Conservation (phyloP, 2,113 vertebrate species). For the Petroica traversi region DNA sequence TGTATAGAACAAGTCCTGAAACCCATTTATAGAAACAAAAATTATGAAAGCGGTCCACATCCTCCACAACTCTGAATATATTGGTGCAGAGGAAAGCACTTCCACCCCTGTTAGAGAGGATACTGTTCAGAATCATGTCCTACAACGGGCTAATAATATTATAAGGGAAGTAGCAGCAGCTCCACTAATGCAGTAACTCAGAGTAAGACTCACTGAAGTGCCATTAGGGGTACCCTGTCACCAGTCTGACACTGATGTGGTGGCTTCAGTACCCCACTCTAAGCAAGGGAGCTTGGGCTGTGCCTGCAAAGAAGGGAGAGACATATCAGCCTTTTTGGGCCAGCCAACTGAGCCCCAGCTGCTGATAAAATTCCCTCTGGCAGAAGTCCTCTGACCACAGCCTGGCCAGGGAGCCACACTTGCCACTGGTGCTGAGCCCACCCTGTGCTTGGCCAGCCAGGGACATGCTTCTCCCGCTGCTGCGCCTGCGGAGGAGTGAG, state of each 20-base stretch:
- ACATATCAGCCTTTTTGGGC: neutral
- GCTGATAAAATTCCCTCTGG: neutral
- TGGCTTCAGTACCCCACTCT: neutral
- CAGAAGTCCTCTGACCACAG: neutral
- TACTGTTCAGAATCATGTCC: neutral
- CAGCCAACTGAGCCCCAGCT: neutral
- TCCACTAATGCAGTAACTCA: neutral
- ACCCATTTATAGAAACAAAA: neutral
- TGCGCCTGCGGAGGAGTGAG: neutral
- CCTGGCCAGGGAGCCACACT: rapidly evolving
- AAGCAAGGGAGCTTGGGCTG: neutral
- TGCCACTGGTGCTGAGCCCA: neutral
- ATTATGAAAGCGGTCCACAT: neutral
- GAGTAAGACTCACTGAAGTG: neutral
- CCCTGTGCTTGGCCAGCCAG: neutral
- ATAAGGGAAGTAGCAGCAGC: neutral
- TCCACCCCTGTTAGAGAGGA: neutral
- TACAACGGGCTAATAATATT: neutral
- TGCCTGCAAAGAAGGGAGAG: neutral
- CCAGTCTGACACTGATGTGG: no score
- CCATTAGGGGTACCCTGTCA: neutral
- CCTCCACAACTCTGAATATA: neutral
- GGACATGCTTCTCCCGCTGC: neutral
- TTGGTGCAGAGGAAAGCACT: neutral
- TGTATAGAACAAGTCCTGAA: neutral